phyloP scores from a whole-genome alignment of 2,113 vertebrate species.

The Callopanchax toddi region DNA sequence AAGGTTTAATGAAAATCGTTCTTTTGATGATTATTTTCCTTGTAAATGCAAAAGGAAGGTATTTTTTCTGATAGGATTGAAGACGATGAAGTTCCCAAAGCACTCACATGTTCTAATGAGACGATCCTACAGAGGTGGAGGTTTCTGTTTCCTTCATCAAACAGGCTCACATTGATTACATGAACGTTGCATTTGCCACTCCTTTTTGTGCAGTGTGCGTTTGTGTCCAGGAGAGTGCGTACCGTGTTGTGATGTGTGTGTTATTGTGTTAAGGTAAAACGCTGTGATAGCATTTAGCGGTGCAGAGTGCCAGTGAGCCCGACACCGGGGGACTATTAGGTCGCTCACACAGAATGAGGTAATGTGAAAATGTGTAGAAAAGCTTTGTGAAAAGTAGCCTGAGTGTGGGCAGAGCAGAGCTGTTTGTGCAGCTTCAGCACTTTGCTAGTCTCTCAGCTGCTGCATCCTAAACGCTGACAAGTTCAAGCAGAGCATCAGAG shows the following conservation, averaged over 20 bases:
- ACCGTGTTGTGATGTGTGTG: conserved; percentile 37
- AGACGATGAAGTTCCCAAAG: too few relatives aligned
- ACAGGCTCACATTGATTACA: too few relatives aligned
- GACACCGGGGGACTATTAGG: conserved; percentile 14
- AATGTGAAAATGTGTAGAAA: conserved; percentile 31
- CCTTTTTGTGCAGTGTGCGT: conserved; percentile 54
- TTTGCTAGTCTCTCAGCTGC: conserved; percentile 67
- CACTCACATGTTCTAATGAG: too few relatives aligned
- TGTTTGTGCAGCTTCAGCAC: conserved; percentile 55
- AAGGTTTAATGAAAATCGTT: neutral
- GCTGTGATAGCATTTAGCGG: conserved; percentile 54
- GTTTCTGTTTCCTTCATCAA: neutral
- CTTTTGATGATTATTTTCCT: too few relatives aligned
- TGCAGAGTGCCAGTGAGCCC: conserved; percentile 15
- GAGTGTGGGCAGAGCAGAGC: conserved; percentile 1
- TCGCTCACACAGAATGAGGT: conserved; percentile 3
- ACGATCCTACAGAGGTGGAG: too few relatives aligned
- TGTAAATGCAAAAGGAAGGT: too few relatives aligned
- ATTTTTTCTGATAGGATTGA: too few relatives aligned
- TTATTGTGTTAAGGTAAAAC: conserved; percentile 30
- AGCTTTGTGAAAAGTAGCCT: neutral
- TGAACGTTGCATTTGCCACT: conserved; percentile 33
- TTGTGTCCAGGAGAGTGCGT: conserved; percentile 13
- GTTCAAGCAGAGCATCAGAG: conserved; percentile 39
- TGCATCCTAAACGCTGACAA: conserved; percentile 64